phyloP scores from a whole-genome alignment of 2,888 invertebrate species.

The Boloria euphrosyne region DNA sequence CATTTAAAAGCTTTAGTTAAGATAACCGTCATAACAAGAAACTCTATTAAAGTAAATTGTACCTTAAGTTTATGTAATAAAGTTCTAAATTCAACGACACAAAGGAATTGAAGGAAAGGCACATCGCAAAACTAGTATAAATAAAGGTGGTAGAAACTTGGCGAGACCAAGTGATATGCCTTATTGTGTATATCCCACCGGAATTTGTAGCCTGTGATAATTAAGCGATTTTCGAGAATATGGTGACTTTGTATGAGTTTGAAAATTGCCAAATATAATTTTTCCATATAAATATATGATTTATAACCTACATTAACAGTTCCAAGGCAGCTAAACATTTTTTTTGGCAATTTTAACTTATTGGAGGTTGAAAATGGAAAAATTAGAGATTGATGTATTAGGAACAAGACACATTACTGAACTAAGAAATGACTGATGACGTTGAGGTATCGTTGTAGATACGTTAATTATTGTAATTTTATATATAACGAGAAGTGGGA shows the following conservation, averaged over 20 bases:
- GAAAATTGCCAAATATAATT: too few relatives aligned
- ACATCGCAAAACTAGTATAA: conserved; percentile 43
- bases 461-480: conserved; percentile 67
- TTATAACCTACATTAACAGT: not conserved
- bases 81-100: conserved; percentile 16
- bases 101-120: not conserved
- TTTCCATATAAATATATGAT: not conserved
- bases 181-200: conserved; percentile 58
- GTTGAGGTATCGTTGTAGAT: conserved; percentile 67
- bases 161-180: conserved; percentile 56
- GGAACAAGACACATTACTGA: conserved; percentile 49
- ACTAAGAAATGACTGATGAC: conserved; percentile 77
- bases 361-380: conserved; percentile 1
- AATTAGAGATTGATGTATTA: conserved; percentile 18
- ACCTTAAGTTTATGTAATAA: conserved; percentile 1
- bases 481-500: conserved; percentile 52
- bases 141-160: conserved; percentile 33
- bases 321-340: conserved; percentile 5
- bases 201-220: conserved; percentile 56
- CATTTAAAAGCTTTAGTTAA: too few relatives aligned
- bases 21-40: not conserved
- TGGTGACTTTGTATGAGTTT: too few relatives aligned
- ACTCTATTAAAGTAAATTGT: conserved; percentile 8
- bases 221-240: too few relatives aligned
- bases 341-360: too few relatives aligned